These are phyloP conservation scores for Morpho helenor DNA, from an alignment of 2,888 invertebrate genomes.

Conservation along the genomic window DNA sequence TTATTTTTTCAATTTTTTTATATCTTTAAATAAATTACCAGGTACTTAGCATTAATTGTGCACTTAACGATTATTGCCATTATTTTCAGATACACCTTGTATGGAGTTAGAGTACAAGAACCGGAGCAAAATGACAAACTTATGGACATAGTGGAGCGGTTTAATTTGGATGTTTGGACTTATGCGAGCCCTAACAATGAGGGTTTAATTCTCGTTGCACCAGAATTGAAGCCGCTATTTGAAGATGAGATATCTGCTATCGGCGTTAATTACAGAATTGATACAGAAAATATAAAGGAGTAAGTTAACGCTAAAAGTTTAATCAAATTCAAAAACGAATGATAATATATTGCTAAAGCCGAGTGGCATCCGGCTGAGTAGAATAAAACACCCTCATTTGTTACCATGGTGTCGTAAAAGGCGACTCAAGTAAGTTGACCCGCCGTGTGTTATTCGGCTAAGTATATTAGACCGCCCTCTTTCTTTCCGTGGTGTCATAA, in stretches of 20 bases:
- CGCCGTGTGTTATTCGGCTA: too few species aligned
- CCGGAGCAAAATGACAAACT: conserved; percentile 35
- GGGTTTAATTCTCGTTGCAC: conserved; percentile 41
- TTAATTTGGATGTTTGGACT: conserved; percentile 47
- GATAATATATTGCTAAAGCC: background rate
- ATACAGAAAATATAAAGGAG: conserved; percentile 55
- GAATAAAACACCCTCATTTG: too few species aligned
- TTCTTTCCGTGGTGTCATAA: background rate
- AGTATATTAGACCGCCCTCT: too few species aligned
- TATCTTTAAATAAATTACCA: too few species aligned
- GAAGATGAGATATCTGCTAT: conserved; percentile 41
- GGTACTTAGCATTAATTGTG: too few species aligned
- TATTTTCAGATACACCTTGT: conserved; percentile 38
- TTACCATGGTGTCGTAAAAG: too few species aligned
- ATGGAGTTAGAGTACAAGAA: conserved; percentile 32
- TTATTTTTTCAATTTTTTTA: too few species aligned
- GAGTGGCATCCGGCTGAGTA: background rate
- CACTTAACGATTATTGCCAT: background rate
- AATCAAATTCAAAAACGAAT: background rate
- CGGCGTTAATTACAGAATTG: conserved; percentile 41
- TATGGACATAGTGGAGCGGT: conserved; percentile 35
- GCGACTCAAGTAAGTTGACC: too few species aligned
- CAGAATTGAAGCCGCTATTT: conserved; percentile 38
- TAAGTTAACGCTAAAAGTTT: conserved; percentile 34
- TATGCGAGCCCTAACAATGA: conserved; percentile 33